phyloP scores from a whole-genome alignment of 2,113 vertebrate genomes.

The Zosterops pallidus region DNA sequence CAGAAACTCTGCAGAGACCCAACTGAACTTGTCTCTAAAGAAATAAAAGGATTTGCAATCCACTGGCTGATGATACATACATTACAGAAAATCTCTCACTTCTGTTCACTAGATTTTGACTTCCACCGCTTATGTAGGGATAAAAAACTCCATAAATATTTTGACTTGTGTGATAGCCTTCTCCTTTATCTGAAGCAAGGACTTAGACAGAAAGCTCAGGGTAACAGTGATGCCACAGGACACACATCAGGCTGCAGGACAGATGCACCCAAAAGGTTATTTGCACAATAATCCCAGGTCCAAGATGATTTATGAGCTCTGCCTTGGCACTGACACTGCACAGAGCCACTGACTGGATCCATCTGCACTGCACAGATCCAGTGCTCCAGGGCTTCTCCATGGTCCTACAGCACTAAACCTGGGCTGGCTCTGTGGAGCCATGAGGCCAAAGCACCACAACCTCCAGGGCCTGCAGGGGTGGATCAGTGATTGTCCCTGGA shows the following conservation, averaged over 20 bases:
- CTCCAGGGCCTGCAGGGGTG: neutral
- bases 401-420: neutral
- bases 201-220: neutral
- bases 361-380: neutral
- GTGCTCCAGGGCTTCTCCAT: neutral
- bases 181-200: neutral
- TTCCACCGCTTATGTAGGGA: neutral
- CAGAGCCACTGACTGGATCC: neutral
- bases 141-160: neutral
- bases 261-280: neutral
- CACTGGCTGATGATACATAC: neutral
- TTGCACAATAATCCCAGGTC: neutral
- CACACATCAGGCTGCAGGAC: neutral
- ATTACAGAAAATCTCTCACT: neutral
- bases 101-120: neutral
- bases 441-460: neutral
- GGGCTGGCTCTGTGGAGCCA: neutral
- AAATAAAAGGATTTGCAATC: neutral
- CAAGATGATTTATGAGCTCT: neutral
- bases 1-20: neutral
- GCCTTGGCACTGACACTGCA: neutral
- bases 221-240: neutral
- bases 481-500: neutral
- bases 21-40: neutral
- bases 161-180: neutral